These are phyloP conservation scores for Aricia agestis DNA, from an alignment of 1,140 invertebrate species.

Conservation along the genomic window DNA sequence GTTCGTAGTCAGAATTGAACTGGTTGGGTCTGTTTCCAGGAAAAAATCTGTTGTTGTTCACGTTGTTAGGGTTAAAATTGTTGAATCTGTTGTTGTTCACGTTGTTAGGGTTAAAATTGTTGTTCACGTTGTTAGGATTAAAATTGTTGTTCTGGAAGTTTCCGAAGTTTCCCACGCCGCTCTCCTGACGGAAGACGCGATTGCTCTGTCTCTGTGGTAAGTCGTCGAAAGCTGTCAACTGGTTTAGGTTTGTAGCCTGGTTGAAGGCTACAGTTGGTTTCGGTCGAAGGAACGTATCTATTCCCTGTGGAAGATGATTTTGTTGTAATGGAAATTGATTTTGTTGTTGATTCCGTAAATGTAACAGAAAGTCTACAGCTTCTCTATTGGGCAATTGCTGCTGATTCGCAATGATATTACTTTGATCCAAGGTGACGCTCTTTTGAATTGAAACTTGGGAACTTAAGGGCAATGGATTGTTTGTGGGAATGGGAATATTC, in stretches of 20 bases:
- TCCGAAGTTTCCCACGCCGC: conserved; percentile 77
- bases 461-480: conserved; percentile 37
- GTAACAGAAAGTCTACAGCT: conserved; percentile 68
- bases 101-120: conserved; percentile 29
- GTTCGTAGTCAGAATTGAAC: conserved; percentile 76
- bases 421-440: conserved; percentile 67
- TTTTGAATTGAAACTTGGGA: conserved; percentile 70
- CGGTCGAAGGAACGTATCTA: conserved; percentile 57
- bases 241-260: conserved; percentile 49
- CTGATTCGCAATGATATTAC: conserved; percentile 45
- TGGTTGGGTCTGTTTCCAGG: conserved; percentile 45
- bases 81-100: conserved; percentile 52
- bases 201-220: conserved; percentile 54
- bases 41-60: conserved; percentile 49
- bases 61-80: conserved; percentile 23
- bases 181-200: conserved; percentile 69
- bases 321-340: conserved; percentile 64
- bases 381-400: conserved; percentile 68
- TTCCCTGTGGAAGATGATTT: conserved; percentile 74
- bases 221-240: conserved; percentile 41
- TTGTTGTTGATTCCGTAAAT: conserved; percentile 69
- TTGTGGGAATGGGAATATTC: conserved; percentile 18
- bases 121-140: conserved; percentile 32
- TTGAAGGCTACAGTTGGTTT: conserved; percentile 42
- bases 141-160: conserved; percentile 51